These are phyloP conservation scores for Ips nitidus DNA, from an alignment of 1,140 invertebrate genomes.

Conservation along the genomic window DNA sequence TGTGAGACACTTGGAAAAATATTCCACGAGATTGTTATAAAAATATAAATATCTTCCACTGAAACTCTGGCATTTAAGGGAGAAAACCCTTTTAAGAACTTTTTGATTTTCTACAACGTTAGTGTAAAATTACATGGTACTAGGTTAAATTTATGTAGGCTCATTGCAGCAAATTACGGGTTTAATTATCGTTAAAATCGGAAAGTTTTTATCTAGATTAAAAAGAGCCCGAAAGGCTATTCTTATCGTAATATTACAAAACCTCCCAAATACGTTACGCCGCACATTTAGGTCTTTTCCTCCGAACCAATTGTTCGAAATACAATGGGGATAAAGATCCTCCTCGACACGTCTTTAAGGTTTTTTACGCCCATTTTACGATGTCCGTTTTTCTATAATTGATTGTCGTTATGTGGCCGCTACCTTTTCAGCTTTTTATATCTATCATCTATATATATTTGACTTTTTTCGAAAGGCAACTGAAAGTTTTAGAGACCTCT, in stretches of 20 bases:
- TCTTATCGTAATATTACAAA: conserved; percentile 20
- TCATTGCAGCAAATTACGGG: too few species aligned
- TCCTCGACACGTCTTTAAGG: conserved; percentile 30
- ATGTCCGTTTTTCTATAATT: conserved; percentile 35
- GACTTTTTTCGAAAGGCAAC: too few species aligned
- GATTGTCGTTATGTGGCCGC: conserved; percentile 28
- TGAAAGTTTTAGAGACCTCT: too few species aligned
- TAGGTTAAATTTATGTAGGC: too few species aligned
- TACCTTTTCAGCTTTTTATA: conserved; percentile 24
- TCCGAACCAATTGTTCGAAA: conserved; percentile 33
- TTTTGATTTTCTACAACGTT: too few species aligned
- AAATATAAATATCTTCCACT: not conserved
- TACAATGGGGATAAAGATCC: conserved; percentile 33
- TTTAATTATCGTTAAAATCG: not conserved
- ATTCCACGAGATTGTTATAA: not conserved
- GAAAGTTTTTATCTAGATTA: not conserved
- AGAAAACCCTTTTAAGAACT: too few species aligned
- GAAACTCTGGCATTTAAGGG: too few species aligned
- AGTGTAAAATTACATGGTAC: too few species aligned
- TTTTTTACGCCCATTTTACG: conserved; percentile 34
- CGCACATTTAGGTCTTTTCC: conserved; percentile 35
- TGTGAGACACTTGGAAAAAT: conserved; percentile 2
- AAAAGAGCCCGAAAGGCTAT: not conserved
- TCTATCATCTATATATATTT: not conserved
- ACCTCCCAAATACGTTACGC: conserved; percentile 29